A percentile compares a stretch with the other conserved stretches of the same genome.
Conservation (phyloP, 2,113 vertebrate genomes). For the Myotis brandtii region DNA sequence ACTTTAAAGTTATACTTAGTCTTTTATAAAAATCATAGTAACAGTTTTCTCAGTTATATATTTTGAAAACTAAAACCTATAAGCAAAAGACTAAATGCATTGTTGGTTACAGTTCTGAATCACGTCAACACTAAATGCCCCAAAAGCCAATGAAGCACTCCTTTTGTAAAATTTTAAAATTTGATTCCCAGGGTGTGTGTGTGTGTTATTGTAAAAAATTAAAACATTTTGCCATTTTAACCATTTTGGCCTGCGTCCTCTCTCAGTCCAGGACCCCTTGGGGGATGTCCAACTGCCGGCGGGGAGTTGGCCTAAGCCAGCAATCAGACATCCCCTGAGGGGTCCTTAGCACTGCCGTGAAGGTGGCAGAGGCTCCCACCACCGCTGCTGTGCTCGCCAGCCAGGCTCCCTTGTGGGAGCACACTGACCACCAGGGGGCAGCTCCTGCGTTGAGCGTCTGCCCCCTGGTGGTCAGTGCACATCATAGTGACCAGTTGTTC, state of each 20-base stretch:
- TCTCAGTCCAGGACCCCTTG: too few relatives aligned
- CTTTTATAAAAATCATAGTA: constrained; percentile 1
- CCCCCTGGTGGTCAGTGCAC: too few relatives aligned
- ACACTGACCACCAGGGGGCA: too few relatives aligned
- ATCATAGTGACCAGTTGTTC: too few relatives aligned
- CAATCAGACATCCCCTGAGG: too few relatives aligned
- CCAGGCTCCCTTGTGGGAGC: too few relatives aligned
- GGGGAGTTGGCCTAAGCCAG: too few relatives aligned
- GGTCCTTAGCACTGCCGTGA: too few relatives aligned
- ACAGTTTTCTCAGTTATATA: background rate
- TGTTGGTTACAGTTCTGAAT: constrained; percentile 21
- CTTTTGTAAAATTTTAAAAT: constrained; percentile 1
- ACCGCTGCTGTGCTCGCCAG: too few relatives aligned
- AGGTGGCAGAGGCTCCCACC: too few relatives aligned
- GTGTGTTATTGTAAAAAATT: background rate
- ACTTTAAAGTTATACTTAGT: background rate
- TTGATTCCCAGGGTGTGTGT: background rate
- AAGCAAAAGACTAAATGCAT: background rate
- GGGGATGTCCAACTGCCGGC: too few relatives aligned
- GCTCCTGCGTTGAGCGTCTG: too few relatives aligned
- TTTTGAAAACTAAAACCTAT: constrained; percentile 13
- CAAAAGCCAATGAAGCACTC: background rate
- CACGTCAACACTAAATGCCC: background rate
- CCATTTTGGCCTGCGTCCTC: background rate
- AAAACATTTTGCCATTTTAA: background rate